Conservation (phyloP, 2,797 vertebrate species). For the Muscicapa comitata region DNA sequence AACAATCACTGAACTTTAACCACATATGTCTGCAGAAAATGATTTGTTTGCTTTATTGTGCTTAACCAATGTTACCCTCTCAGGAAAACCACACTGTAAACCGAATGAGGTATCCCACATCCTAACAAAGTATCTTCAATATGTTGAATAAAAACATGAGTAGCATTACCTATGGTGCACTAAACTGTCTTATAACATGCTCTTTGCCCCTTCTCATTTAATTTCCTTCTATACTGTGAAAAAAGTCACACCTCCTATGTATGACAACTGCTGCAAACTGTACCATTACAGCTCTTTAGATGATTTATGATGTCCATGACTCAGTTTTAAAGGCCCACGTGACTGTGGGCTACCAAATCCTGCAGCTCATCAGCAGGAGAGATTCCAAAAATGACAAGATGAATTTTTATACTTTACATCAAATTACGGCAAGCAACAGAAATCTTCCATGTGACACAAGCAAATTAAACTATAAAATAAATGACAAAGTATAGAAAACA, state of each 20-base stretch:
- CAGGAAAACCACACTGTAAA: conserved; percentile 15
- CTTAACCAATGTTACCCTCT: background rate
- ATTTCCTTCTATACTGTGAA: background rate
- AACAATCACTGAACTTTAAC: background rate
- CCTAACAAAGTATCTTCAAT: background rate
- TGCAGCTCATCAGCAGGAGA: background rate
- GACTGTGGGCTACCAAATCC: background rate
- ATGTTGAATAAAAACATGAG: background rate
- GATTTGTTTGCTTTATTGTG: background rate
- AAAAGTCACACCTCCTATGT: background rate
- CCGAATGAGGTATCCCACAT: background rate
- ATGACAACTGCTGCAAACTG: background rate
- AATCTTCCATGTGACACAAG: background rate
- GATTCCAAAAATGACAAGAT: background rate
- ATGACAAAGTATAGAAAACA: background rate
- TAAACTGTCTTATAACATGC: background rate
- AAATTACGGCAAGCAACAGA: background rate
- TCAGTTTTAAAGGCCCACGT: background rate
- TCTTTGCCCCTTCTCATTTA: background rate
- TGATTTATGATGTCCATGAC: background rate
- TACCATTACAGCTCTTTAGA: background rate
- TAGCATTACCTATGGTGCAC: background rate
- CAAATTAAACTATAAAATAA: background rate
- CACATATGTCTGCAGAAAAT: background rate
- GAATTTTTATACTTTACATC: background rate